A percentile compares a stretch with the other conserved stretches of the same genome.
Evolutionary conservation across 2,797 vertebrate species (phyloP).

Genomic region (Acrossocheilus fasciatus): DNA sequence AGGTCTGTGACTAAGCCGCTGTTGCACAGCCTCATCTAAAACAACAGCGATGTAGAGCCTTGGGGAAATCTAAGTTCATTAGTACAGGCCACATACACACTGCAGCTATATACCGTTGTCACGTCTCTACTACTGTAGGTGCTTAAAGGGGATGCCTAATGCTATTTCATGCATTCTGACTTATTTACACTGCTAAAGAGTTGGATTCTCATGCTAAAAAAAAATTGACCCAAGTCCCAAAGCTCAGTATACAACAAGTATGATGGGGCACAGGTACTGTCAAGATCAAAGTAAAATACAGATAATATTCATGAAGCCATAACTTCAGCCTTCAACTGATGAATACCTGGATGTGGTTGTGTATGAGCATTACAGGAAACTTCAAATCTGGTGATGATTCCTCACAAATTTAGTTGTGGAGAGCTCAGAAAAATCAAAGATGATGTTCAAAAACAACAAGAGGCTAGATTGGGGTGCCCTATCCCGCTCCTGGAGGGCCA

Average conservation of each 20-base stretch:
- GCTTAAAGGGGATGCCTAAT: neutral
- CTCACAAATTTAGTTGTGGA: neutral
- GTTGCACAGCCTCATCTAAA: neutral
- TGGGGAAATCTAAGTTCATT: conserved; percentile 5
- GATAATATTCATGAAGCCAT: neutral
- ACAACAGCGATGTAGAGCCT: neutral
- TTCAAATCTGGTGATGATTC: neutral
- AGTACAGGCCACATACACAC: neutral
- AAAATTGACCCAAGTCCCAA: neutral
- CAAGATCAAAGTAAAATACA: neutral
- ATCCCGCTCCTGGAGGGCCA: neutral
- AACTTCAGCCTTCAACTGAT: neutral
- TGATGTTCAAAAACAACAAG: neutral
- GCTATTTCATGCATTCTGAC: neutral
- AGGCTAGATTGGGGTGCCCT: neutral
- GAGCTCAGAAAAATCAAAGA: neutral
- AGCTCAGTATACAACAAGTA: neutral
- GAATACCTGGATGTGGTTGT: neutral
- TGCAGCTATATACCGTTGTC: neutral
- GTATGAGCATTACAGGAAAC: neutral
- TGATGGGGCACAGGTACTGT: neutral
- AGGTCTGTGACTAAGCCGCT: conserved; percentile 75
- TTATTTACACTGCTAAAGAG: neutral
- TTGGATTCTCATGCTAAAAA: neutral
- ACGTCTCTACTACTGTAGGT: neutral